Evolutionary conservation across 2,888 invertebrate genomes (phyloP).

Genomic region (Podotricha telesiphe): DNA sequence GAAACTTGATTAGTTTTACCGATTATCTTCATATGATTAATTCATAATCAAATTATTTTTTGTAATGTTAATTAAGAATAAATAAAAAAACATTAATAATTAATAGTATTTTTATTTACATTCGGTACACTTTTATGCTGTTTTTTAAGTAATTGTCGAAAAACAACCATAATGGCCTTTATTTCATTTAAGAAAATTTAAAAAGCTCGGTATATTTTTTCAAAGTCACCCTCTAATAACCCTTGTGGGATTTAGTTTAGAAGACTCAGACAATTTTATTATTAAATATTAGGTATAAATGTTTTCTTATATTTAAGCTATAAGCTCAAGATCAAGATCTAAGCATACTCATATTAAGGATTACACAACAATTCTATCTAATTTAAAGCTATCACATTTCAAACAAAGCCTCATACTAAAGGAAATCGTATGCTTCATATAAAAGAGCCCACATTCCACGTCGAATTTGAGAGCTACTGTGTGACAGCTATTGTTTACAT

Average conservation of each 20-base stretch:
- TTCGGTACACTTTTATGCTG: no score
- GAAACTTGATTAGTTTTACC: neutral
- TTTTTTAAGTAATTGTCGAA: no score
- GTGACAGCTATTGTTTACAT: conserved; percentile 13
- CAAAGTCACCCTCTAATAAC: neutral
- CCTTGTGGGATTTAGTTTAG: neutral
- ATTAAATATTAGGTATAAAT: neutral
- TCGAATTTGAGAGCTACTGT: neutral
- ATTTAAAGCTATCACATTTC: neutral
- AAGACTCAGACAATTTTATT: neutral
- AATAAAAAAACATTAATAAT: neutral
- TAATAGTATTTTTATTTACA: no score
- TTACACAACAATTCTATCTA: neutral
- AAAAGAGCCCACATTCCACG: neutral
- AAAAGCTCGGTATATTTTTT: neutral
- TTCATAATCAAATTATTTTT: neutral
- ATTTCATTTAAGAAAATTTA: no score
- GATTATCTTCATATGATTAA: neutral
- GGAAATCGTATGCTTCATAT: neutral
- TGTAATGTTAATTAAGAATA: no score
- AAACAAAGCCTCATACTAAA: neutral
- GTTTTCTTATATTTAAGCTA: neutral
- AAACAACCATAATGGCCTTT: no score
- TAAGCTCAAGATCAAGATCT: neutral
- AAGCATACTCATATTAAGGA: neutral